phyloP scores from a whole-genome alignment of 1,140 invertebrate genomes.

The Drosophila sp. region DNA sequence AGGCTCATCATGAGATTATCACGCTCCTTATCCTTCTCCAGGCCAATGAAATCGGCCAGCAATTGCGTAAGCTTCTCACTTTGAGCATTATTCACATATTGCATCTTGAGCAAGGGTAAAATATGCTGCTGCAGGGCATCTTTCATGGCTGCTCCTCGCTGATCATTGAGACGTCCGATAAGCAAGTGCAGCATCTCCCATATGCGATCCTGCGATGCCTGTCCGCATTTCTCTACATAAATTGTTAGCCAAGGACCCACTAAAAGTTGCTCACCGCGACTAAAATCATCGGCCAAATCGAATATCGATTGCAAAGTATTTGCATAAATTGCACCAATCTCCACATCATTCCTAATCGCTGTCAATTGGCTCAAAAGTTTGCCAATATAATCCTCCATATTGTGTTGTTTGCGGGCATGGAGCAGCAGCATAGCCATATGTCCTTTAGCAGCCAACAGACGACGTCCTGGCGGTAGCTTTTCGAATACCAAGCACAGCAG shows the following conservation, averaged over 20 bases:
- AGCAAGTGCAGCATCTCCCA: constrained; percentile 69
- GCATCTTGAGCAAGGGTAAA: constrained; percentile 66
- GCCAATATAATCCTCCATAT: constrained; percentile 63
- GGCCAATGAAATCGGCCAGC: constrained; percentile 64
- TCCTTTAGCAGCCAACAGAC: constrained; percentile 67
- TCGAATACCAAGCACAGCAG: constrained; percentile 68
- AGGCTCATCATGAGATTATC: constrained; percentile 43
- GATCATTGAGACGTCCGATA: constrained; percentile 38
- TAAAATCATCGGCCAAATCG: constrained; percentile 62
- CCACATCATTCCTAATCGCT: constrained; percentile 60
- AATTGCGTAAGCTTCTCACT: constrained; percentile 68
- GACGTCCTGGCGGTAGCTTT: constrained; percentile 59
- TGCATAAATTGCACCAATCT: constrained; percentile 56
- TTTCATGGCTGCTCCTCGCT: constrained; percentile 26
- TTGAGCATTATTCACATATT: constrained; percentile 52
- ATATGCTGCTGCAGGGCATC: constrained; percentile 66
- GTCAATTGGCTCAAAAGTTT: constrained; percentile 69
- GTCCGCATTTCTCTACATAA: constrained; percentile 66
- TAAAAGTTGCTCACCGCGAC: constrained; percentile 68
- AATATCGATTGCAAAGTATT: constrained; percentile 58
- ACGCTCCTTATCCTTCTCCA: constrained; percentile 28
- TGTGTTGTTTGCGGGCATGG: constrained; percentile 53
- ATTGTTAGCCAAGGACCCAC: constrained; percentile 71
- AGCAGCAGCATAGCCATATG: constrained; percentile 75
- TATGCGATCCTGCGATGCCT: constrained; percentile 70